Evolutionary conservation across 2,888 invertebrate genomes (phyloP).

Genomic region (Oscheius myriophilus): DNA sequence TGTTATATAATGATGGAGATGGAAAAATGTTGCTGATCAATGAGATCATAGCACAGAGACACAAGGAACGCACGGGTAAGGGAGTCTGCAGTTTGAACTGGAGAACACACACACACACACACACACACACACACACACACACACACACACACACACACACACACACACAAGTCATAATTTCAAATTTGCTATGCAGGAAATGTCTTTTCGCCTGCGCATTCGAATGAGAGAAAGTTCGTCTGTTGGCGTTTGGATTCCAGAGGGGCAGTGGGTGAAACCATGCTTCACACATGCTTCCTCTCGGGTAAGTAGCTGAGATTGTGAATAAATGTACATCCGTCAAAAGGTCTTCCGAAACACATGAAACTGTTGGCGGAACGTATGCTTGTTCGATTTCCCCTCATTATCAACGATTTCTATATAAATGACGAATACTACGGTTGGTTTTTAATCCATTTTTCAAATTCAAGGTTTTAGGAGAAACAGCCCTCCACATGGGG

Average conservation of each 20-base stretch:
- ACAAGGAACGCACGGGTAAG: slow-evolving; percentile 60
- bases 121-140: background rate
- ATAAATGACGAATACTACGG: slow-evolving; percentile 67
- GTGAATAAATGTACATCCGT: background rate
- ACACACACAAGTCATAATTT: background rate
- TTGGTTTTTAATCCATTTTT: background rate
- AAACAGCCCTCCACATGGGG: slow-evolving; percentile 83
- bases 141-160: too few relatives aligned
- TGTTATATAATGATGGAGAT: slow-evolving; percentile 63
- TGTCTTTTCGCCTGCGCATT: slow-evolving; percentile 35
- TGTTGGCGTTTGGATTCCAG: slow-evolving; percentile 62
- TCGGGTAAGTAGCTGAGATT: slow-evolving; percentile 32
- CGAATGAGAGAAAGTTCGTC: slow-evolving; percentile 54
- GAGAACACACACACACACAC: too few relatives aligned
- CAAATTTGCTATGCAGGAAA: slow-evolving; percentile 34
- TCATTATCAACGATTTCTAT: slow-evolving; percentile 79
- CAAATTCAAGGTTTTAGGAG: slow-evolving; percentile 40
- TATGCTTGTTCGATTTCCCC: slow-evolving; percentile 90
- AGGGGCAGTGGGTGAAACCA: slow-evolving; percentile 94
- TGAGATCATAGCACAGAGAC: slow-evolving; percentile 57
- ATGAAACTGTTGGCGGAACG: slow-evolving; percentile 84
- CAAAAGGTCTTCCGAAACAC: slow-evolving; percentile 56
- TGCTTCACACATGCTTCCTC: slow-evolving; percentile 83
- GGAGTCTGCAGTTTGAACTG: slow-evolving; percentile 13
- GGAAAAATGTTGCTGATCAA: slow-evolving; percentile 59